Conservation (phyloP, 2,888 invertebrate species). For the Ashinkailepas kermadecensis region DNA sequence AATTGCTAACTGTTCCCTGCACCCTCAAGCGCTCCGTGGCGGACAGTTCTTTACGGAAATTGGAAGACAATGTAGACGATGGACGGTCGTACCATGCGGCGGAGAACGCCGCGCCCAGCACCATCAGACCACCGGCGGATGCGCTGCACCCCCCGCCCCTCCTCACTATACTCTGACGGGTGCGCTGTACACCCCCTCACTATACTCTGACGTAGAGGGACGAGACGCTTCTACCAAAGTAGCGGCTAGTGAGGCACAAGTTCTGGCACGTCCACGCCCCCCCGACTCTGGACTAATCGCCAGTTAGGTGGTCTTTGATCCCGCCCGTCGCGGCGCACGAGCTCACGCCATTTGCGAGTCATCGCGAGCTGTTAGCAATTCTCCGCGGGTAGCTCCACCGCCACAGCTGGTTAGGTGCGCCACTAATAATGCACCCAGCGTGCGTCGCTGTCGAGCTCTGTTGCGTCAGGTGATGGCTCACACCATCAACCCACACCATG, state of each 20-base stretch:
- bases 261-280: too few relatives aligned
- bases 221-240: too few relatives aligned
- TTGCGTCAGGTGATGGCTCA: too few relatives aligned
- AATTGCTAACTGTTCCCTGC: neutral
- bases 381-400: neutral
- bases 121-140: neutral
- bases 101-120: neutral
- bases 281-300: too few relatives aligned
- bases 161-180: too few relatives aligned
- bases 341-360: constrained; percentile 3
- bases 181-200: too few relatives aligned
- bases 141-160: neutral
- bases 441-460: too few relatives aligned
- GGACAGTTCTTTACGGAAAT: constrained; percentile 16
- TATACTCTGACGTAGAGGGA: too few relatives aligned
- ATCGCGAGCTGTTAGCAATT: neutral
- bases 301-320: neutral
- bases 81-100: neutral
- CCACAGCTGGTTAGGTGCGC: neutral
- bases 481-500: too few relatives aligned
- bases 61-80: neutral
- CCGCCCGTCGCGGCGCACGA: neutral
- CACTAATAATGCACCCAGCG: neutral
- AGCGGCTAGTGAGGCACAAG: too few relatives aligned
- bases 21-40: neutral